Conservation (phyloP, 2,888 invertebrate genomes). For the Chironomus tentans region DNA sequence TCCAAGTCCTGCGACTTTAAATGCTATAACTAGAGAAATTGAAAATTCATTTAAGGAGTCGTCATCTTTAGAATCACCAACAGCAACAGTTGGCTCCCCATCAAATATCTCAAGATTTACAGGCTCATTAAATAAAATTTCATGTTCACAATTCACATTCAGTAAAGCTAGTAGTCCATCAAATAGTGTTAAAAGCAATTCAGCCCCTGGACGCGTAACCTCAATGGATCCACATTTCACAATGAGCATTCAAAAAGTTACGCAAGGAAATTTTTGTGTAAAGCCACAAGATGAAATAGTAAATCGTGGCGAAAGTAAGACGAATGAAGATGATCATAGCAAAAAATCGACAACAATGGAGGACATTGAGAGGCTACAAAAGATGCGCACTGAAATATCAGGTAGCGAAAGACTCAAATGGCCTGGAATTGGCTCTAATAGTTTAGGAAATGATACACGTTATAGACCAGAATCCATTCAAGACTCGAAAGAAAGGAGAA, state of each 20-base stretch:
- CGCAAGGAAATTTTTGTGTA: constrained; percentile 52
- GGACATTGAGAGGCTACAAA: constrained; percentile 51
- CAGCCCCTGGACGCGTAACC: constrained; percentile 42
- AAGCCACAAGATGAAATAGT: constrained; percentile 58
- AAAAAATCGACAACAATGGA: constrained; percentile 39
- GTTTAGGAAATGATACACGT: constrained; percentile 44
- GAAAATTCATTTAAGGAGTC: constrained; percentile 64
- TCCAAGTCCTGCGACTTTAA: constrained; percentile 69
- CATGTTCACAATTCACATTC: neutral
- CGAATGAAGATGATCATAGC: neutral
- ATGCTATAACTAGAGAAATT: constrained; percentile 69
- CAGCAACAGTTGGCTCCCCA: constrained; percentile 29
- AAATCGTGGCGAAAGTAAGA: constrained; percentile 53
- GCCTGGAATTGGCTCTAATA: constrained; percentile 43
- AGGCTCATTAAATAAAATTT: constrained; percentile 20
- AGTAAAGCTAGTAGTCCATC: constrained; percentile 40
- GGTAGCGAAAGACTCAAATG: constrained; percentile 35
- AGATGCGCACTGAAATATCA: constrained; percentile 44
- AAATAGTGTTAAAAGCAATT: constrained; percentile 43
- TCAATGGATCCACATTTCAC: constrained; percentile 43
- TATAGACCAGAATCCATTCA: constrained; percentile 29
- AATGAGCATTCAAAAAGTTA: constrained; percentile 42
- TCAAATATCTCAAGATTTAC: constrained; percentile 16
- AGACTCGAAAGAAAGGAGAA: constrained; percentile 53
- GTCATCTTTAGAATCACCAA: constrained; percentile 26